These are phyloP conservation scores for Brachyopa scutellaris DNA, from an alignment of 2,888 invertebrate species.

Conservation along the genomic window DNA sequence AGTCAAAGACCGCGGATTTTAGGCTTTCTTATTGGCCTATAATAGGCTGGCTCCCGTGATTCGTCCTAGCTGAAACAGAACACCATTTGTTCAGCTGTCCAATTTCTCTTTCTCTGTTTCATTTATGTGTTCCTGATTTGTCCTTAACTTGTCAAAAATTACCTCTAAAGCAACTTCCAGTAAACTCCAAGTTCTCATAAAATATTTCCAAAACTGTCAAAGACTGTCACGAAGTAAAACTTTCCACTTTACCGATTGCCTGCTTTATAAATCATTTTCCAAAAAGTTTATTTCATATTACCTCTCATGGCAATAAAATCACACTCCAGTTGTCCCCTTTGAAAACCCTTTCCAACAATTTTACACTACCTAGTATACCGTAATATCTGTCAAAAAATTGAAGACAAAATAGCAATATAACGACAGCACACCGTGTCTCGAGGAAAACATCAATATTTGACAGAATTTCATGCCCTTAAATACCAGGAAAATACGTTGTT, in stretches of 20 bases:
- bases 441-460: slow-evolving; percentile 65
- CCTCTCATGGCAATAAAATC: slow-evolving; percentile 49
- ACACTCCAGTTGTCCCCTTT: too few species aligned
- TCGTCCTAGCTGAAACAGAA: too few species aligned
- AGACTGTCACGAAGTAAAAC: slow-evolving; percentile 30
- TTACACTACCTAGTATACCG: slow-evolving; percentile 26
- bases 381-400: slow-evolving; percentile 5
- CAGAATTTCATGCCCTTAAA: slow-evolving; percentile 65
- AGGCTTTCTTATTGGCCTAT: too few species aligned
- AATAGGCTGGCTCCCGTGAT: too few species aligned
- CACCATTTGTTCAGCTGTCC: too few species aligned
- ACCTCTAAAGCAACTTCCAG: too few species aligned
- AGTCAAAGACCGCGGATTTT: too few species aligned
- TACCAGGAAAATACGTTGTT: slow-evolving; percentile 61
- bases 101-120: too few species aligned
- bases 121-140: too few species aligned
- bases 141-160: too few species aligned
- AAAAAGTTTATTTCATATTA: slow-evolving; percentile 41
- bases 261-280: slow-evolving; percentile 44
- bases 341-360: slow-evolving; percentile 36
- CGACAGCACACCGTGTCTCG: slow-evolving; percentile 4
- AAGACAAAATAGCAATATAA: background rate
- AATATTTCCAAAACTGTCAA: slow-evolving; percentile 8
- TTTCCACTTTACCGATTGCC: slow-evolving; percentile 29
- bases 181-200: too few species aligned